Evolutionary conservation across 2,113 vertebrate genomes (phyloP).

Genomic region (Zootoca vivipara): DNA sequence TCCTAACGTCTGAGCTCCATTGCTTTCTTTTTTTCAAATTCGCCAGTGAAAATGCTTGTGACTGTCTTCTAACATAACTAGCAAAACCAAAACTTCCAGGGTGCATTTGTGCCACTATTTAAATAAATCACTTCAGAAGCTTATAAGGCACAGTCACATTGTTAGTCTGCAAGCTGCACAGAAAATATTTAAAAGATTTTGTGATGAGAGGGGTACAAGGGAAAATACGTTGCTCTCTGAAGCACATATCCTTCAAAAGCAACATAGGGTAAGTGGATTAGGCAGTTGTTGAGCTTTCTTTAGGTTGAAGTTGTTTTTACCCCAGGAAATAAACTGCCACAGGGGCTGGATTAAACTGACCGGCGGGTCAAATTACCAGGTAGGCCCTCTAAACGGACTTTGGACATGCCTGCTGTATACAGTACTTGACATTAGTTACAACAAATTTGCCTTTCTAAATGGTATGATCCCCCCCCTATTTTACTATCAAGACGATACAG

Average conservation of each 20-base stretch:
- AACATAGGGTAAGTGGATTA: not conserved
- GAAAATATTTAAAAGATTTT: not conserved
- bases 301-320: too few relatives aligned
- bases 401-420: too few relatives aligned
- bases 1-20: not conserved
- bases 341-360: too few relatives aligned
- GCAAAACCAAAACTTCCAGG: not conserved
- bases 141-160: rapidly evolving
- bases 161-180: not conserved
- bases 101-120: not conserved
- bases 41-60: not conserved
- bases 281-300: too few relatives aligned
- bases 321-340: too few relatives aligned
- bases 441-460: not conserved
- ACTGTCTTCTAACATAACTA: not conserved
- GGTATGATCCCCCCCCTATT: not conserved
- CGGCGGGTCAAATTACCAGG: too few relatives aligned
- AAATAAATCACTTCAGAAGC: not conserved
- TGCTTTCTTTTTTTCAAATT: not conserved
- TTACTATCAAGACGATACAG: not conserved
- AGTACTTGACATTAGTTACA: not conserved
- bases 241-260: not conserved
- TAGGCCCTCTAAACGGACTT: too few relatives aligned
- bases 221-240: not conserved
- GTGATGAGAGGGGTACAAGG: not conserved